Conservation (phyloP, 1,140 invertebrate species). For the Stratiolaelaps scimitus region DNA sequence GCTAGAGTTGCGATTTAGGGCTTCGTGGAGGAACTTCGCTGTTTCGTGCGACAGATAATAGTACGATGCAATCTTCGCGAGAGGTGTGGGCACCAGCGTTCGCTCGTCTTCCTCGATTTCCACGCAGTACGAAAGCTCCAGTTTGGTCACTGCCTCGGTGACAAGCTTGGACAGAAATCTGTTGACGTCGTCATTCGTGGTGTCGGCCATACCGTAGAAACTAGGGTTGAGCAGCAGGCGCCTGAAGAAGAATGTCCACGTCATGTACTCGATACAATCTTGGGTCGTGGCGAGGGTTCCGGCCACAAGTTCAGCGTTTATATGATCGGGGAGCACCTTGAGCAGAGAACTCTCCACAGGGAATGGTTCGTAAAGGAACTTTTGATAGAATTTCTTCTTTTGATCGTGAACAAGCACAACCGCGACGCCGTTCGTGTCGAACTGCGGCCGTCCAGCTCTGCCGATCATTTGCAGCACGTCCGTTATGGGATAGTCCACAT, state of each 20-base stretch:
- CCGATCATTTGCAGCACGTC: constrained; percentile 97
- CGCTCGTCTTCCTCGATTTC: constrained; percentile 51
- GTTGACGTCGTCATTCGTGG: constrained; percentile 59
- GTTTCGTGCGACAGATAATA: constrained; percentile 94
- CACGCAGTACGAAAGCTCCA: constrained; percentile 64
- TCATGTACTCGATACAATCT: constrained; percentile 89
- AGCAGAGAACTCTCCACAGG: constrained; percentile 86
- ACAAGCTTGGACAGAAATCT: constrained; percentile 53
- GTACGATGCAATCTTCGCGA: constrained; percentile 85
- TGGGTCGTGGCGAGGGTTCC: constrained; percentile 83
- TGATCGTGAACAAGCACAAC: constrained; percentile 93
- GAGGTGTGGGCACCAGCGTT: constrained; percentile 59
- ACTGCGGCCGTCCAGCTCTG: constrained; percentile 87
- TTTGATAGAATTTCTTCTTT: constrained; percentile 98
- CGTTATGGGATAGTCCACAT: constrained; percentile 98
- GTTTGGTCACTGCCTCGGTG: constrained; percentile 56
- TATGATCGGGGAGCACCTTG: constrained; percentile 80
- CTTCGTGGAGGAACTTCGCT: constrained; percentile 63
- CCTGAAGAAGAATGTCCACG: constrained; percentile 96
- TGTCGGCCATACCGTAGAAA: constrained; percentile 65
- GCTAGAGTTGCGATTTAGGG: constrained; percentile 49
- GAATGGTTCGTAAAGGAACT: constrained; percentile 97
- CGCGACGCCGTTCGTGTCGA: constrained; percentile 85
- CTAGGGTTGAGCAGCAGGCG: constrained; percentile 81
- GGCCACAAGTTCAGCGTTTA: constrained; percentile 93